Base-by-base conservation (phyloP, 2,888 invertebrate species). In the Dolichomitus sp. region DNA sequence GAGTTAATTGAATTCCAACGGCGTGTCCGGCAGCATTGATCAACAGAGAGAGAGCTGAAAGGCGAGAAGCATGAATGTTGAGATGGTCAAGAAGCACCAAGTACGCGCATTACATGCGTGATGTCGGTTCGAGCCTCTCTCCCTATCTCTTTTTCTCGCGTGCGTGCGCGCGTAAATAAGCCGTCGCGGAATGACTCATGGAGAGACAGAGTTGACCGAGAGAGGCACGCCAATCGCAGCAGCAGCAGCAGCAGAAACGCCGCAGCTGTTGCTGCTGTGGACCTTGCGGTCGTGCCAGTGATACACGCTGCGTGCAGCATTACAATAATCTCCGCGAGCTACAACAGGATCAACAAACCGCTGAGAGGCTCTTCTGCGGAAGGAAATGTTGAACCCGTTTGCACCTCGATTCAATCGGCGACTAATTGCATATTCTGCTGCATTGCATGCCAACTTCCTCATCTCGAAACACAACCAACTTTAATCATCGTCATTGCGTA, bases 1-100 rank as follows among this genome's bases (percentile, higher is more conserved):
- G 33, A 59, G 69, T 80, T 80, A 80, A 80, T 80, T 80, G 63
- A 80, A 80, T 80, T 80, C 69, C 63, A 63, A 75, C 69, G 75
- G 63, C 69, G 63, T 14, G 45, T 2, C 23, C 27, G 19, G 45
- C 23, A 23, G 45, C 27, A 19, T 27, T 40, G 42, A 65, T 65
- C 69, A 80, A 80, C 80, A 40, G 54, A 12, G 33, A 48, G 48
- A 63, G 77, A 73, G 61, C 54, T 30, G 50, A 75, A 63, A 50
- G 74, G 74, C 33, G 48, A 23, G 42, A 23, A 42, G 30, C 7
- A 40, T 14, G 23, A 63, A 65, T 78, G 70, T 72, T 78, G 78
- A 65, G 63, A 65, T 70, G 78, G 78, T 70, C 72, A 72, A 72
- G 72, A 23, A 59, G 61, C 63, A 37, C n/a, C 66, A 23, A 65